Evolutionary conservation across 2,888 invertebrate genomes (phyloP).

Genomic region (Gisinianus flammeolus): DNA sequence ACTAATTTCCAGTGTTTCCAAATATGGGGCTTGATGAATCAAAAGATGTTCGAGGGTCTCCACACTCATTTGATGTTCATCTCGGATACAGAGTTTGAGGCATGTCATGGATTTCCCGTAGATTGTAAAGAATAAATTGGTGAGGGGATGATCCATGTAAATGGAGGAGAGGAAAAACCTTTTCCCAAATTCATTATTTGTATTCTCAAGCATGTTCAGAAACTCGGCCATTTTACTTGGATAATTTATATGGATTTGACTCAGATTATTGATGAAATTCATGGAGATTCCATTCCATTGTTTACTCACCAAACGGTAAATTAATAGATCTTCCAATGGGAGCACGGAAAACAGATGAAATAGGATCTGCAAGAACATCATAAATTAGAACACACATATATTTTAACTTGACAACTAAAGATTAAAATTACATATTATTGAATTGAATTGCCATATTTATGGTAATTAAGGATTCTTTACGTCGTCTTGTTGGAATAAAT

Average conservation of each 20-base stretch:
- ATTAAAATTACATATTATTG: neutral
- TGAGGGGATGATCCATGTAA: conserved; percentile 33
- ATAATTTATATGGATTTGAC: conserved; percentile 23
- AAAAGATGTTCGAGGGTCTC: conserved; percentile 27
- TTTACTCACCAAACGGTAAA: conserved; percentile 49
- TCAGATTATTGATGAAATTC: conserved; percentile 4
- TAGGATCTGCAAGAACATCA: neutral
- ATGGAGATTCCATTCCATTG: conserved; percentile 42
- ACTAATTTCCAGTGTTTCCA: conserved; percentile 33
- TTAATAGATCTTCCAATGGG: conserved; percentile 48
- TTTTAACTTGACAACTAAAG: neutral
- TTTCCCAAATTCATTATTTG: conserved; percentile 3
- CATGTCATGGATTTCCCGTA: conserved; percentile 8
- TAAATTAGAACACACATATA: neutral
- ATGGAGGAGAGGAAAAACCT: conserved; percentile 25
- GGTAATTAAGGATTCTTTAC: conserved; percentile 16
- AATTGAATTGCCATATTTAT: neutral
- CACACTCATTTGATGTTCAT: conserved; percentile 28
- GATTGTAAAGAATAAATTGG: conserved; percentile 17
- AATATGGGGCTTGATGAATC: conserved; percentile 14
- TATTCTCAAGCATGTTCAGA: conserved; percentile 16
- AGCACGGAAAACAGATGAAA: conserved; percentile 33
- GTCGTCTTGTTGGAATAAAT: conserved; percentile 31
- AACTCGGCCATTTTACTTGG: conserved; percentile 21
- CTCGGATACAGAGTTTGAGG: conserved; percentile 29